Base-by-base conservation (phyloP, 2,113 vertebrate genomes). In the Donacobius atricapilla region DNA sequence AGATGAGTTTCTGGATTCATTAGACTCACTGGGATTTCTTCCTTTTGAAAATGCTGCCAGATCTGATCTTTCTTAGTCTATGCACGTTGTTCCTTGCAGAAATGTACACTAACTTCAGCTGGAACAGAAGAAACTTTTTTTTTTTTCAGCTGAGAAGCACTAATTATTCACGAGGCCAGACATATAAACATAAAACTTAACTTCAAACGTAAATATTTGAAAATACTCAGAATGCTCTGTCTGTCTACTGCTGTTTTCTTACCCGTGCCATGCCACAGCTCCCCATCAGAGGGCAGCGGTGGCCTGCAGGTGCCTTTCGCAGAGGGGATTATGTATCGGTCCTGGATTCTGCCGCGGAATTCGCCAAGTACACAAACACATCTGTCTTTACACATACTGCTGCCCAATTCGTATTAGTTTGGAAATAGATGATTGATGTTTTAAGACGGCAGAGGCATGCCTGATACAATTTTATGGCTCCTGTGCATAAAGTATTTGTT, bases 201-300 rank as follows among this genome's bases (percentile, higher is more conserved):
- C 25, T 42, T 39, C 44, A 72, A 60, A 35, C 0, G 16, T 54
- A 82, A 68, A 40, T 48, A n/a, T 64, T 87, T 76, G 31, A 45
- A 72, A 83, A 72, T 27, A 15, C 21, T 16, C 28, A 0, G 14
- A 42, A 5, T 13, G 30, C 9, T 30, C 2, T 3, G 30, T 11
- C 11, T 28, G 58, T 3, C 9, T 27, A 1, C 4, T 11, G 44
- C 39, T 1, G 3, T 15, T 51, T 57, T 2, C 65, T 66, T 23
- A 27, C 7, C 45, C 30, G 27, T 85, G 82, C 54, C 58, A 75
- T 24, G 28, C 76, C 60, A 2, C 37, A 8, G 2, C 2, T 68
- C 9, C 25, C 88, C 96, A 94, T 39, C 80, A 94, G 96, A 90
- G 93, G 96, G 96, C 94, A 95, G 44, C 72, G 37, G 56, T 11